Percentiles rank a stretch among this genome's conserved stretches.
These are phyloP conservation scores for Syngnathus rostellatus DNA, from an alignment of 2,797 vertebrate species.

Conservation along the genomic window DNA sequence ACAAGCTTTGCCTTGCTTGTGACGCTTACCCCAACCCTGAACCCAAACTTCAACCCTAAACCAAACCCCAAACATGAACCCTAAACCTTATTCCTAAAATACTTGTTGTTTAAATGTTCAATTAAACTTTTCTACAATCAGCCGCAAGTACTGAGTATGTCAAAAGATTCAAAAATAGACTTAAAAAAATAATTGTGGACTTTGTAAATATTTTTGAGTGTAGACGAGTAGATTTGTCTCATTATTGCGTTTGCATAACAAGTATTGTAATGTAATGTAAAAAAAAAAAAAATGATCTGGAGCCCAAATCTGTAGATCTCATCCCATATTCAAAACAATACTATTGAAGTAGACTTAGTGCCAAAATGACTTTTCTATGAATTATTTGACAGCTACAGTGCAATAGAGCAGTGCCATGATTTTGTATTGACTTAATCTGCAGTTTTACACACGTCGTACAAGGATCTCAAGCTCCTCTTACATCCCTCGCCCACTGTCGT, in stretches of 20 bases:
- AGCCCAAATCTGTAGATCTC: constrained; percentile 70
- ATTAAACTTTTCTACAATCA: constrained; percentile 59
- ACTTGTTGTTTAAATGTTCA: constrained; percentile 45
- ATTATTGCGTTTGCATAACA: neutral
- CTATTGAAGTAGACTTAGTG: constrained; percentile 4
- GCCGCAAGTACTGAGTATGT: constrained; percentile 77
- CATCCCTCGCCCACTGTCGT: neutral
- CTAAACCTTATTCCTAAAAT: constrained; percentile 44
- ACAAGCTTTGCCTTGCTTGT: constrained; percentile 41
- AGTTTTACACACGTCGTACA: neutral
- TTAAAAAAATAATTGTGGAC: constrained; percentile 35
- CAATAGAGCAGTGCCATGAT: neutral
- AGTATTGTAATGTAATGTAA: neutral
- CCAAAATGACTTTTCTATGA: constrained; percentile 11
- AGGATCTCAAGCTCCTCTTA: neutral
- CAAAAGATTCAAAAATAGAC: constrained; percentile 44
- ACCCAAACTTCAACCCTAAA: neutral
- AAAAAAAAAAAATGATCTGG: constrained; percentile 54
- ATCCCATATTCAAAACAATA: constrained; percentile 17
- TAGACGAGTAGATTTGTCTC: neutral
- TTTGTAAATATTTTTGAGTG: constrained; percentile 57
- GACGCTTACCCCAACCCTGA: neutral
- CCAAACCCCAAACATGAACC: neutral
- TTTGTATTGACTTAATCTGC: neutral
- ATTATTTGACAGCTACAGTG: neutral